phyloP scores from a whole-genome alignment of 2,113 vertebrate genomes.

The Dipodomys spectabilis region DNA sequence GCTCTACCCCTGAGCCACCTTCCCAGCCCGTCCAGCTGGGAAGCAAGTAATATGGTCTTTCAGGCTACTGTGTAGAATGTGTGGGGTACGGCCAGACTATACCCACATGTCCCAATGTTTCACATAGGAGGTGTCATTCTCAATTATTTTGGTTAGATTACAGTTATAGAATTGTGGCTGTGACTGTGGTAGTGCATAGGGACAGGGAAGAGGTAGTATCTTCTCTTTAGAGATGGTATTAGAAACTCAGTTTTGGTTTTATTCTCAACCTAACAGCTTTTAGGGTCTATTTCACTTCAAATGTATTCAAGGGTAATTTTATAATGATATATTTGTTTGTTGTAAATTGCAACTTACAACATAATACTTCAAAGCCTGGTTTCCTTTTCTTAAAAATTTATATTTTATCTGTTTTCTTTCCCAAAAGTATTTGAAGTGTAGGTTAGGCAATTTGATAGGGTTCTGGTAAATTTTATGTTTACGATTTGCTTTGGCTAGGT shows the following conservation, averaged over 20 bases:
- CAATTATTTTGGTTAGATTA: not conserved
- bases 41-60: too few species aligned
- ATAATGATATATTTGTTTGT: not conserved
- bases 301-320: slow-evolving; percentile 23
- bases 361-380: slow-evolving; percentile 28
- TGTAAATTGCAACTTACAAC: slow-evolving; percentile 11
- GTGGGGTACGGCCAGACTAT: too few species aligned
- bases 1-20: too few species aligned
- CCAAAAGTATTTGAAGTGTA: slow-evolving; percentile 10
- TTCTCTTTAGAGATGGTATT: slow-evolving; percentile 1
- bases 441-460: slow-evolving; percentile 33
- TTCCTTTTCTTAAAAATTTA: not conserved
- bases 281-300: not conserved
- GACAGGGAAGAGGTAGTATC: not conserved
- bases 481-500: slow-evolving; percentile 26
- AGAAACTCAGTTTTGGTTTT: slow-evolving; percentile 34
- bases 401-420: slow-evolving; percentile 34
- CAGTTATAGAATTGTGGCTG: not conserved
- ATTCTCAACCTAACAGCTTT: slow-evolving; percentile 23
- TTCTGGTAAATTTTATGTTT: slow-evolving; percentile 28
- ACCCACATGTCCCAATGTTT: not conserved
- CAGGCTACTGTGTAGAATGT: too few species aligned
- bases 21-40: too few species aligned
- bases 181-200: not conserved
- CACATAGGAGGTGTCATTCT: not conserved